phyloP scores from a whole-genome alignment of 2,113 vertebrate genomes.

The Nestor notabilis region DNA sequence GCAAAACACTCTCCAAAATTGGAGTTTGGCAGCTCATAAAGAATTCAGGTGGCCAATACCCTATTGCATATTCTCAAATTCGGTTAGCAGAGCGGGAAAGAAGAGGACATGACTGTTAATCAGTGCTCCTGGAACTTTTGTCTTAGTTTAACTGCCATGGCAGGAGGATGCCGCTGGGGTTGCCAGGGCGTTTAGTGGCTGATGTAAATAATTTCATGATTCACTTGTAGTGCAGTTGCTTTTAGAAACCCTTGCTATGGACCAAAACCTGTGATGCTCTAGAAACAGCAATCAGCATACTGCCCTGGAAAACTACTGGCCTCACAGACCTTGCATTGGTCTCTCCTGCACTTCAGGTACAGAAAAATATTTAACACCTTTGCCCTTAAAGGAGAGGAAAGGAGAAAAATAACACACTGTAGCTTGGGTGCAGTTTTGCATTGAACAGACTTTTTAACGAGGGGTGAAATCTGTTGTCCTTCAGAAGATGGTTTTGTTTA shows the following conservation, averaged over 20 bases:
- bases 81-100: not conserved
- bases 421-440: slow-evolving; percentile 43
- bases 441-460: slow-evolving; percentile 25
- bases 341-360: not conserved
- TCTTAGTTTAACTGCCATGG: not conserved
- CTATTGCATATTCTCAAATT: not conserved
- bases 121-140: not conserved
- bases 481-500: slow-evolving; percentile 75
- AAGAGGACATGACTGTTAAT: not conserved
- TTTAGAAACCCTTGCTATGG: not conserved
- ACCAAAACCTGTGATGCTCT: not conserved
- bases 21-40: not conserved
- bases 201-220: not conserved
- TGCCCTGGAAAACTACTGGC: not conserved
- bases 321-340: not conserved
- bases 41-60: not conserved
- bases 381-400: not conserved
- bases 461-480: slow-evolving; percentile 69
- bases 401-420: accelerated
- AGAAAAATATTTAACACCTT: not conserved
- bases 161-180: not conserved
- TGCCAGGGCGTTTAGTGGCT: not conserved
- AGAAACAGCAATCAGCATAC: not conserved
- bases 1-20: not conserved
- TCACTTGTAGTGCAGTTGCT: not conserved